Evolutionary conservation across 1,140 invertebrate genomes (phyloP), one percentile per base, ranked within the genome.

Genomic region (Pachypeltis micranthus): DNA sequence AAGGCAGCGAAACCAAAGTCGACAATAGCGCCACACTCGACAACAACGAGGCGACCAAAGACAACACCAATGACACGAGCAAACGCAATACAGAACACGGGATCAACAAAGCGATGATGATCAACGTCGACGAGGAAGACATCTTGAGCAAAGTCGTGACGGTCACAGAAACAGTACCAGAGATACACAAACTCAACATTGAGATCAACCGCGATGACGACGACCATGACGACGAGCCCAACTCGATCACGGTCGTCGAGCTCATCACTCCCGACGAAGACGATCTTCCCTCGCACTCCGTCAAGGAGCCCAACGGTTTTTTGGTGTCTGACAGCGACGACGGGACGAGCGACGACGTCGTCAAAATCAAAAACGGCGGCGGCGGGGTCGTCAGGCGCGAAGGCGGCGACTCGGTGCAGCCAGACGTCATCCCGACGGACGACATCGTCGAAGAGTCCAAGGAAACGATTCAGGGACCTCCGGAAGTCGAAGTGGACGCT

Each of bases 391-490:
- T 51, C 62, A 7, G 58, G 59, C 2, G 62, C 58, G 27, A 47
- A 57, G 4, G 27, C 63, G 34, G 65, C 59, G 28, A 56, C n/a
- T n/a, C 60, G 4, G 61, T 56, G 7, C 59, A 63, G n/a, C 65
- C 64, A 7, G 64, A 62, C 27, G 55, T 65, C 19, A 65, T 65
- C 19, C 64, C 64, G 44, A 47, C 44, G 19, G 56, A 58, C 2
- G 62, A 59, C 1, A n/a, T 63, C 44, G 57, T 62, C 24, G 59
- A 57, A 29, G 62, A 44, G 10, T 21, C 59, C 14, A 21, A 21
- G 10, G 7, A 7, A 21, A 54, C 62, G 21, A 27, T 55, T n/a
- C 47, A 62, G 34, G 28, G 23, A 24, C 44, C 61, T n/a, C n/a
- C 44, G 23, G 61, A 27, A 55, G 61, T 29, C 1, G 51, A 55